These are phyloP conservation scores for Antheraea yamamai DNA, from an alignment of 2,888 invertebrate genomes.

Conservation along the genomic window DNA sequence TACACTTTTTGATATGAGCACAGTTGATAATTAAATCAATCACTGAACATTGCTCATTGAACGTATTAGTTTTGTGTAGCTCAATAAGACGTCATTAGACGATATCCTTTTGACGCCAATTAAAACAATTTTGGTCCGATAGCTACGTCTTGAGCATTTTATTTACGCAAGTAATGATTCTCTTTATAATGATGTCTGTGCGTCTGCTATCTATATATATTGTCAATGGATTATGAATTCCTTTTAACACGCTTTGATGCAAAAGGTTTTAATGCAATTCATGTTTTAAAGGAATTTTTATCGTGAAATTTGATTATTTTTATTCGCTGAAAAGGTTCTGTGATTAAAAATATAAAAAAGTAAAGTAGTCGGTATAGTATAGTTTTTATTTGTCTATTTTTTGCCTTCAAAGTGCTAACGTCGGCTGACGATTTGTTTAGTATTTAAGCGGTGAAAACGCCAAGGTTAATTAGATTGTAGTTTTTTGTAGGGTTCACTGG, in stretches of 20 bases:
- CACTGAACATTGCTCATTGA: conserved; percentile 18
- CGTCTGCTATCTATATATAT: not conserved
- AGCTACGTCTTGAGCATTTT: conserved; percentile 18
- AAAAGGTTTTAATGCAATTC: not conserved
- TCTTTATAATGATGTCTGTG: not conserved
- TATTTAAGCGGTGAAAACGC: not conserved
- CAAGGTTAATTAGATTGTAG: not conserved
- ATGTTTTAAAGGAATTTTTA: not conserved
- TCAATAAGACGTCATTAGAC: conserved; percentile 42
- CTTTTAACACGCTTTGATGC: not conserved
- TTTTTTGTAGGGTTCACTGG: not conserved
- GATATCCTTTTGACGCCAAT: conserved; percentile 55
- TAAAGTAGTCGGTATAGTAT: no score
- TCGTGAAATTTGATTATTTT: not conserved
- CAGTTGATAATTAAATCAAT: not conserved
- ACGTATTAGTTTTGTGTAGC: conserved; percentile 27
- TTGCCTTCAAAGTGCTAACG: no score
- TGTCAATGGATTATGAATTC: not conserved
- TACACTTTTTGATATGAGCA: not conserved
- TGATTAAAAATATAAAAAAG: not conserved
- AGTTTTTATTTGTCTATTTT: not conserved
- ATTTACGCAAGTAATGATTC: conserved; percentile 17
- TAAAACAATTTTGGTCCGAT: conserved; percentile 48
- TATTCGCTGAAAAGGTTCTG: not conserved
- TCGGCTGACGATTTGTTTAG: not conserved